Percentiles rank a stretch among this genome's conserved stretches.
Evolutionary conservation across 2,113 vertebrate genomes (phyloP).

Genomic region (Pseudorectes ferrugineus): DNA sequence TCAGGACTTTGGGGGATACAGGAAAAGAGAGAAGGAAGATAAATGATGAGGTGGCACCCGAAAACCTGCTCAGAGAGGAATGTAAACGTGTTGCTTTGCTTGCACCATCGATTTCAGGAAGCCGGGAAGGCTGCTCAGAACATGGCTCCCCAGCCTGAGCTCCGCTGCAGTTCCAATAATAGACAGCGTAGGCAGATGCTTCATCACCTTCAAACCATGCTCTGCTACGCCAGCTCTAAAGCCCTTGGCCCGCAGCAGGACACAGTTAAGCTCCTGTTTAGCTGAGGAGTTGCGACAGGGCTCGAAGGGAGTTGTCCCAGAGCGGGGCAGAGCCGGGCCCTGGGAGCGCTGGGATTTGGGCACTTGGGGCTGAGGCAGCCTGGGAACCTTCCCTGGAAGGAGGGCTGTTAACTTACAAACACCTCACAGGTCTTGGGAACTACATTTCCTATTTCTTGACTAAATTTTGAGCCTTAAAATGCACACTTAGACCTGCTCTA

Average conservation of each 20-base stretch:
- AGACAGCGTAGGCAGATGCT: neutral
- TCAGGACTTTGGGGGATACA: neutral
- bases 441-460: neutral
- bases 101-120: neutral
- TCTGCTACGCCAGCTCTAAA: neutral
- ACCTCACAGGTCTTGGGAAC: fast-evolving
- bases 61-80: neutral
- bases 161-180: neutral
- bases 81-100: neutral
- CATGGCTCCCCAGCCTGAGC: neutral
- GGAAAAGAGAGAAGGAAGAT: neutral
- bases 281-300: neutral
- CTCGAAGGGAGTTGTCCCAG: neutral
- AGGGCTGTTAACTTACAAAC: neutral
- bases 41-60: neutral
- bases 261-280: constrained; percentile 52
- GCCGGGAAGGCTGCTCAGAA: neutral
- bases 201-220: constrained; percentile 7
- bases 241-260: neutral
- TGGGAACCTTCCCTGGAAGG: neutral
- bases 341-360: fast-evolving
- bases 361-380: neutral
- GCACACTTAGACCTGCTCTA: neutral
- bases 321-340: fast-evolving
- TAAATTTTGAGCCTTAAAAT: neutral